Evolutionary conservation across 2,113 vertebrate species (phyloP).

Genomic region (Martes martes): DNA sequence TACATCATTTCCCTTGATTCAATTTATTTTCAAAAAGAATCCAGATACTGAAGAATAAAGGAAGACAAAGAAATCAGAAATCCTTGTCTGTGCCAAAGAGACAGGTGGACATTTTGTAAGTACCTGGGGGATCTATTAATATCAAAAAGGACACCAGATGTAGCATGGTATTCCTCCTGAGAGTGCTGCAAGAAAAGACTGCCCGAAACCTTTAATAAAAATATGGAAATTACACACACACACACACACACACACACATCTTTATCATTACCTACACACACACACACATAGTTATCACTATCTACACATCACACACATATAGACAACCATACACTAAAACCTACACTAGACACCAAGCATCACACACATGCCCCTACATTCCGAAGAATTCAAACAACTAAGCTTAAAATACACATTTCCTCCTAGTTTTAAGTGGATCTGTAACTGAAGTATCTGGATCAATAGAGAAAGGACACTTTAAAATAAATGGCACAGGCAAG

Average conservation of each 20-base stretch:
- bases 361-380: background rate
- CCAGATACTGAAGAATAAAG: background rate
- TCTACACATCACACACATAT: rapidly evolving
- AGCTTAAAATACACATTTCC: background rate
- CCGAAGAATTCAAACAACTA: background rate
- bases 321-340: background rate
- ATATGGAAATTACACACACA: background rate
- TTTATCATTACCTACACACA: background rate
- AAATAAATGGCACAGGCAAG: constrained; percentile 12
- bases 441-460: background rate
- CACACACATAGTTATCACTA: background rate
- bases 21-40: background rate
- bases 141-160: background rate
- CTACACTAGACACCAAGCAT: rapidly evolving
- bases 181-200: background rate
- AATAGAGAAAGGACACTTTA: constrained; percentile 25
- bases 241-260: background rate
- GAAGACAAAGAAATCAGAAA: constrained; percentile 13
- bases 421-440: background rate
- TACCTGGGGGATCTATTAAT: constrained; percentile 14
- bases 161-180: background rate
- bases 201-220: background rate
- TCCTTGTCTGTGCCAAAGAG: background rate
- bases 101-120: constrained; percentile 11
- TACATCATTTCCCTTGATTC: background rate